Base-by-base conservation (phyloP, 2,113 vertebrate species). In the Pelodiscus sinensis region DNA sequence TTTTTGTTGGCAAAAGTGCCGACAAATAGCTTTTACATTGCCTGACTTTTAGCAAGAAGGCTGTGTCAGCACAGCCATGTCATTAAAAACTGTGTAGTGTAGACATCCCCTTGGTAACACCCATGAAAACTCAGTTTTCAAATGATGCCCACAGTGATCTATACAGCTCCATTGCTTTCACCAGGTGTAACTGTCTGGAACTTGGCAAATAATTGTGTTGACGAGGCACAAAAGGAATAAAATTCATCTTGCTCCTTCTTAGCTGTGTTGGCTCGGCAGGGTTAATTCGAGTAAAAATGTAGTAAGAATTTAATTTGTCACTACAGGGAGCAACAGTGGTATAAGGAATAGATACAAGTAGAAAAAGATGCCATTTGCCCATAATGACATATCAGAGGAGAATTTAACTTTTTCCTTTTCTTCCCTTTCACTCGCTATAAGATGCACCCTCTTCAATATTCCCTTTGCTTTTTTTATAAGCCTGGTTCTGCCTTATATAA, bases 181-280 rank as follows among this genome's bases (percentile, higher is more conserved):
- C 50, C 52, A 16, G 22, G 38, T 3, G 24, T 73, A 77, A 19
- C 81, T 85, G 71, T 55, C 29, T 50, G 78, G 38, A 94, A 94
- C 87, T 87, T 94, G 87, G 78, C 58, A 65, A 92, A 89, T n/a
- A 52, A 3, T 65, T 50, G 29, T 91, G 65, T 55, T 89, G 51
- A 77, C 44, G 55, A 29, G 2, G 7, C 79, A 86, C n/a, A 90
- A 86, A 78, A n/a, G n/a, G 3, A 75, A 90, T 29, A 50, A 81
- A 19, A 87, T 22, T 2, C 77, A 22, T 2, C 50, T 82, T 1
- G 0, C 0, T 0, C 25, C 50, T 11, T 86, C 24, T 27, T n/a
- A 79, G 15, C 24, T 44, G 1, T 83, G 62, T 18, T 68, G 2
- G 19, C 16, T 93, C 24, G 54, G 25, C 25, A 83, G 87, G 25